Evolutionary conservation across 2,888 invertebrate genomes (phyloP), one percentile per base, ranked within the genome.

Genomic region (Plebejus anna): DNA sequence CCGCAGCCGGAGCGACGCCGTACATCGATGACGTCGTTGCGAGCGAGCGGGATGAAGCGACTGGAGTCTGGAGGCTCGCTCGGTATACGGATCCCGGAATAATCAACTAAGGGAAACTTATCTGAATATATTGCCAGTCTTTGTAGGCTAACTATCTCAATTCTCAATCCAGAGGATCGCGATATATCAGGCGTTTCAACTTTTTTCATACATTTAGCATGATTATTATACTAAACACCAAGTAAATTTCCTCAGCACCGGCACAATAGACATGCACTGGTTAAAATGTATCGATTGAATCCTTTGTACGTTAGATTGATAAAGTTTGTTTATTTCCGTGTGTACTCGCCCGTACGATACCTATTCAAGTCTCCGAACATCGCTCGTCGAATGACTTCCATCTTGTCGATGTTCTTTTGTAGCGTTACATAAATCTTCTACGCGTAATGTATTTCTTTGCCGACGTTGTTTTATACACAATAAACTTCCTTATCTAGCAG

Each of bases 1-100:
- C 76, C 76, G 77, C 75, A 77, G 70, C 13, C 76, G 77, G 16
- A 28, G 55, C 71, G 66, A 66, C 36, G 22, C 47, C 66, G 66
- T 28, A 28, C 42, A 51, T 57, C 38, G 28, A 32, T 42, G 61
- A 13, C 42, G 73, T 75, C 75, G 32, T 28, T 13, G 61, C 66
- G 42, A 36, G 70, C 51, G 42, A 36, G 38, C n/a, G 42, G n/a
- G 71, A 71, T 42, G 16, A 42, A 42, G 9, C 6, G 6, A 70
- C 66, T 32, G 22, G 66, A 36, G 66, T 1, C 61, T 61, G 55
- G 55, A 55, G 4, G 5, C 16, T 55, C 47, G 55, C 2, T 22
- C 59, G 22, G 7, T 59, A 7, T 9, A 22, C 11, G 6, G 3
- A 61, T 28, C 66, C 32, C 32, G 32, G 66, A 66, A 36, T 32